Conservation (phyloP, 2,113 vertebrate genomes). For the Galemys pyrenaicus region DNA sequence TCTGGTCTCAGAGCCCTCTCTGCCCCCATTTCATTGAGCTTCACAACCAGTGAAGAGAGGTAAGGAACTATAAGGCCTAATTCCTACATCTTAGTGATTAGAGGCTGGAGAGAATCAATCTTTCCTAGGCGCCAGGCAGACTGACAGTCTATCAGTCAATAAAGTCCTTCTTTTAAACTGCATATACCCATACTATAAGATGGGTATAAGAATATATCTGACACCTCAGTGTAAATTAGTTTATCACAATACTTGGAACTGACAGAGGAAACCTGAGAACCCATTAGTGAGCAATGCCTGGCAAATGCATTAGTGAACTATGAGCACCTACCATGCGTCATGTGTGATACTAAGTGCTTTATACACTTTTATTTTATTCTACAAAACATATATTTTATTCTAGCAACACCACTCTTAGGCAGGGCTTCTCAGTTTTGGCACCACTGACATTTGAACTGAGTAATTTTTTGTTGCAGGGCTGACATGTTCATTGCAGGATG, state of each 20-base stretch:
- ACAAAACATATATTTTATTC: not conserved
- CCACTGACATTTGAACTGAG: not conserved
- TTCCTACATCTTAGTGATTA: not conserved
- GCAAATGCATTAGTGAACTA: not conserved
- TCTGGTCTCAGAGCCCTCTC: too few relatives aligned
- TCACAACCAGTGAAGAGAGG: not conserved
- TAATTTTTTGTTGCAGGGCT: not conserved
- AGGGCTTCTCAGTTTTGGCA: not conserved
- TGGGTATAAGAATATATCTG: not conserved
- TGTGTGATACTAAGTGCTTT: not conserved
- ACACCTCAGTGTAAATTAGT: not conserved
- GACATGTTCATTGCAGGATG: not conserved
- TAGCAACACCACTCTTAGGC: not conserved
- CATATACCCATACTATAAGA: too few relatives aligned
- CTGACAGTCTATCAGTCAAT: not conserved
- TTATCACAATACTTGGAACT: not conserved
- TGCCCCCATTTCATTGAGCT: not conserved
- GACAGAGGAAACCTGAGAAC: not conserved
- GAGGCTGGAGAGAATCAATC: not conserved
- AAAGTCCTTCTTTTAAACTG: not conserved
- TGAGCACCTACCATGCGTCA: not conserved
- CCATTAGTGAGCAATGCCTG: not conserved
- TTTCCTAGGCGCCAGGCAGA: not conserved
- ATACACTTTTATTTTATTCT: not conserved
- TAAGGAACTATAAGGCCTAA: not conserved